Percentiles rank a stretch among this genome's conserved stretches.
These are phyloP conservation scores for Syndactyla subalaris DNA, from an alignment of 2,797 vertebrate species.

Conservation along the genomic window DNA sequence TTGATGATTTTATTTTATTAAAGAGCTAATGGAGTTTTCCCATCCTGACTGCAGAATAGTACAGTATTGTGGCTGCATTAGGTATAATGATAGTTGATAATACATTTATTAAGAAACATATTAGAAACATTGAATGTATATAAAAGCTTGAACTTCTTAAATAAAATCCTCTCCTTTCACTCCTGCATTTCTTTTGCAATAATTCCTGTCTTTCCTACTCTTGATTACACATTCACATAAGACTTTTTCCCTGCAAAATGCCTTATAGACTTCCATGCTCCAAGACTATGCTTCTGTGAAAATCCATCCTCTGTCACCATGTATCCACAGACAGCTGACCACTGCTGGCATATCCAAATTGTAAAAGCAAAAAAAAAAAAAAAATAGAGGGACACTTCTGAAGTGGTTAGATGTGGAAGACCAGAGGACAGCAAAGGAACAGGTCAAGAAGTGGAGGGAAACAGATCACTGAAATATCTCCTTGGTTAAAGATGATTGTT, in stretches of 20 bases:
- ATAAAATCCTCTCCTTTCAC: constrained; percentile 46
- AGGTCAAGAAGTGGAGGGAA: background rate
- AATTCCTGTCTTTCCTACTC: constrained; percentile 24
- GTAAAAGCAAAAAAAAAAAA: background rate
- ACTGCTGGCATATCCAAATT: background rate
- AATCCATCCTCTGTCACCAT: background rate
- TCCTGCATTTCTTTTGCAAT: constrained; percentile 43
- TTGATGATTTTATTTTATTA: constrained; percentile 67
- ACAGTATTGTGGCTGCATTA: constrained; percentile 73
- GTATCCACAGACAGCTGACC: background rate
- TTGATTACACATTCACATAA: background rate
- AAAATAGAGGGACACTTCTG: background rate
- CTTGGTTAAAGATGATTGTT: background rate
- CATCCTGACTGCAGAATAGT: constrained; percentile 65
- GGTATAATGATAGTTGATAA: constrained; percentile 65
- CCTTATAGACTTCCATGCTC: background rate
- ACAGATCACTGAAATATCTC: background rate
- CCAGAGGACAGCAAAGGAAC: background rate
- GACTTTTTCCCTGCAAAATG: background rate
- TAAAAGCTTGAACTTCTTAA: constrained; percentile 73
- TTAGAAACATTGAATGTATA: constrained; percentile 76
- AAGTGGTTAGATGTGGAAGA: background rate
- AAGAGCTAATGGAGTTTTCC: constrained; percentile 42
- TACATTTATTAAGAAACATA: constrained; percentile 72
- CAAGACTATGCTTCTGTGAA: background rate